Conservation (phyloP, 2,113 vertebrate genomes). For the Semnornis frantzii region DNA sequence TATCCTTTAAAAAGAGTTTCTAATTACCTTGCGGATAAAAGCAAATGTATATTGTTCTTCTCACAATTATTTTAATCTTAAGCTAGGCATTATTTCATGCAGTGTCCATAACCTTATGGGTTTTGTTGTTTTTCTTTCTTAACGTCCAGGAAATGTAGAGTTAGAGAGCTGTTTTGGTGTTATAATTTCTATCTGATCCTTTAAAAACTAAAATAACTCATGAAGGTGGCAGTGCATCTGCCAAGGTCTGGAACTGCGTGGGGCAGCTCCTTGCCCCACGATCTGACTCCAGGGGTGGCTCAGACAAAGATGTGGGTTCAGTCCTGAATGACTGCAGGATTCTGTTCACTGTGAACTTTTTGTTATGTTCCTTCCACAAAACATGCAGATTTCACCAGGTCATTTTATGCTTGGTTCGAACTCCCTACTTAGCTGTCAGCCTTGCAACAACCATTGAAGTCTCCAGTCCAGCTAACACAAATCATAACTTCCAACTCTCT, state of each 20-base stretch:
- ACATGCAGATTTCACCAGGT: background rate
- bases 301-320: fast-evolving
- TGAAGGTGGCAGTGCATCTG: background rate
- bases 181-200: background rate
- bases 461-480: background rate
- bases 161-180: background rate
- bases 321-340: background rate
- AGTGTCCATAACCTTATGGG: background rate
- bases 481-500: background rate
- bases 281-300: background rate
- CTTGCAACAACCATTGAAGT: too few species aligned
- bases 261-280: fast-evolving
- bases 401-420: fast-evolving
- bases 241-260: background rate
- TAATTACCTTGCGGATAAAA: constrained; percentile 52
- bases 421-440: background rate
- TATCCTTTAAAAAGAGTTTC: constrained; percentile 11
- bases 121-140: too few species aligned
- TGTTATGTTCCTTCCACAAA: background rate
- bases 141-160: background rate
- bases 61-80: constrained; percentile 46
- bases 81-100: background rate
- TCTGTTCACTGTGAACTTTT: fast-evolving
- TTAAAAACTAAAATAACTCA: background rate
- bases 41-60: constrained; percentile 25